Percentiles rank a stretch among this genome's conserved stretches.
These are phyloP conservation scores for Chiroxiphia lanceolata DNA, from an alignment of 2,797 vertebrate genomes.

Conservation along the genomic window DNA sequence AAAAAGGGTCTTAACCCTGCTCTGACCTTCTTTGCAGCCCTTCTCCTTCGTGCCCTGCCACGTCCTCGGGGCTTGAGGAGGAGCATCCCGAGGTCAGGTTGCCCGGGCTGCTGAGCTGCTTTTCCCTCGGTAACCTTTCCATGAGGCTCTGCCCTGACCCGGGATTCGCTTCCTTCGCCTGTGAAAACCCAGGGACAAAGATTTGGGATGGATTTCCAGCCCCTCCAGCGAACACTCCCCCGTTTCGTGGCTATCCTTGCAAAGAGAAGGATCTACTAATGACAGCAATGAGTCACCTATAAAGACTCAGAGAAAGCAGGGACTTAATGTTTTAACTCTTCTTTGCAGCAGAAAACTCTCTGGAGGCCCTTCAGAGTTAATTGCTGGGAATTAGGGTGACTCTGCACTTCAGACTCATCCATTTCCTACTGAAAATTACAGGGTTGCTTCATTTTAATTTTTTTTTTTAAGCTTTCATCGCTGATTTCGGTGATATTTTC, in stretches of 20 bases:
- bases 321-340: not conserved
- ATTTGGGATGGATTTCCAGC: not conserved
- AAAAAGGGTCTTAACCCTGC: not conserved
- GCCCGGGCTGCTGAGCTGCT: not conserved
- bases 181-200: not conserved
- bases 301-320: not conserved
- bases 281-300: not conserved
- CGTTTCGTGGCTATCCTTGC: not conserved
- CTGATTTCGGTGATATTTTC: not conserved
- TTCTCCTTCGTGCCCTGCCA: not conserved
- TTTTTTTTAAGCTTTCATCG: not conserved
- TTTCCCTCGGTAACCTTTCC: not conserved
- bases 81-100: not conserved
- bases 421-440: not conserved
- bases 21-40: not conserved
- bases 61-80: not conserved
- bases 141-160: not conserved
- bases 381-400: not conserved
- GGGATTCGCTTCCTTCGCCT: not conserved
- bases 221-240: not conserved
- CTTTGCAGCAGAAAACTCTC: not conserved
- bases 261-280: not conserved
- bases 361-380: not conserved
- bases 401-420: not conserved
- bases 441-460: not conserved